Evolutionary conservation across 2,888 invertebrate species (phyloP).

Genomic region (Nemapogon koenigi): DNA sequence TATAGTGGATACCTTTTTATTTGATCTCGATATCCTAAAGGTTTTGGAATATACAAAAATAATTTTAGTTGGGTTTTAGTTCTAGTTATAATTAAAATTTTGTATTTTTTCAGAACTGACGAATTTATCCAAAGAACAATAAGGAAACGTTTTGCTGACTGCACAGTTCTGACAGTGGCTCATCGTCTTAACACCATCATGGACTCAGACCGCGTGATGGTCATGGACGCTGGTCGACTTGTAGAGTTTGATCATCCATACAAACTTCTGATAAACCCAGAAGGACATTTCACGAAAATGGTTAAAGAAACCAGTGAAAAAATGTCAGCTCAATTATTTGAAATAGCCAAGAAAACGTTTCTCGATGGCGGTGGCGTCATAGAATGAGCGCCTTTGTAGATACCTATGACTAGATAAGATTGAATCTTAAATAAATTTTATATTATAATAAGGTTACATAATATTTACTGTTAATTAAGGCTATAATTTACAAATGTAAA

Average conservation of each 20-base stretch:
- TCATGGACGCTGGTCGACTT: constrained; percentile 82
- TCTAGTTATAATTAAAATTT: not conserved
- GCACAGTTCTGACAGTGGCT: constrained; percentile 90
- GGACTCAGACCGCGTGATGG: constrained; percentile 88
- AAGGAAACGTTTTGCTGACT: constrained; percentile 76
- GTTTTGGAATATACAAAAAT: too few species aligned
- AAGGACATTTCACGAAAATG: constrained; percentile 72
- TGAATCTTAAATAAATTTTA: too few species aligned
- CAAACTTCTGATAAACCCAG: constrained; percentile 64
- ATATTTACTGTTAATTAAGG: too few species aligned
- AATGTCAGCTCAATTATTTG: constrained; percentile 50
- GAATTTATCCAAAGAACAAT: constrained; percentile 85
- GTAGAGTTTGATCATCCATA: constrained; percentile 77
- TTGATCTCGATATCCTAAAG: too few species aligned
- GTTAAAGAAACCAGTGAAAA: constrained; percentile 71
- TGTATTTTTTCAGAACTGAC: constrained; percentile 69
- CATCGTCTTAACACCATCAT: constrained; percentile 92
- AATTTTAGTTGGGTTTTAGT: too few species aligned
- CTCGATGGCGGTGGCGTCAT: constrained; percentile 40
- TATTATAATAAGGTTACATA: too few species aligned
- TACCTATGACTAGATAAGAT: too few species aligned
- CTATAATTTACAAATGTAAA: too few species aligned
- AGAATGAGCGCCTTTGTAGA: too few species aligned
- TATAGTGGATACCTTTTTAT: too few species aligned
- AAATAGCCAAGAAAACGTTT: constrained; percentile 52